A percentile compares a stretch with the other conserved stretches of the same genome.
Conservation (phyloP, 2,888 invertebrate species). For the Uloborus plumipes region DNA sequence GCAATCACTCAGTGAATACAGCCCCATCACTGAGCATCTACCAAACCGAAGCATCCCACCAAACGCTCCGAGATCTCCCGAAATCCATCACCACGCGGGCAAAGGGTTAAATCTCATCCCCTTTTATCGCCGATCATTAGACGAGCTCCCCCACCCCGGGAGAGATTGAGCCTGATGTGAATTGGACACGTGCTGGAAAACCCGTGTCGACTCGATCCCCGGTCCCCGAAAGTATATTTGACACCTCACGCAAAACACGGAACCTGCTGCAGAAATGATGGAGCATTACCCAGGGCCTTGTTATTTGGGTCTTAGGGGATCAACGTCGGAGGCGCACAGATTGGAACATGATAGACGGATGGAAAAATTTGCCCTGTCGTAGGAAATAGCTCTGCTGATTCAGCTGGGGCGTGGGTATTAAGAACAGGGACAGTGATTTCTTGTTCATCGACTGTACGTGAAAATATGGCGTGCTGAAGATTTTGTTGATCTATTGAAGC, state of each 20-base stretch:
- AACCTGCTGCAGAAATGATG: constrained; percentile 13
- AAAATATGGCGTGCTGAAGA: too few species aligned
- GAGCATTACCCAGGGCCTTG: constrained; percentile 40
- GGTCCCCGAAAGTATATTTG: constrained; percentile 43
- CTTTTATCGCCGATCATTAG: constrained; percentile 34
- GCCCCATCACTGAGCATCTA: too few species aligned
- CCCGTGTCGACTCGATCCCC: constrained; percentile 14
- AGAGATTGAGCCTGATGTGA: constrained; percentile 16
- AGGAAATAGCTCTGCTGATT: too few species aligned
- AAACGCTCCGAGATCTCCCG: too few species aligned
- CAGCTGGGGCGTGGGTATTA: too few species aligned
- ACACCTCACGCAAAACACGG: constrained; percentile 56
- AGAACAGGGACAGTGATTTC: too few species aligned
- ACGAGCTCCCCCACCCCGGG: constrained; percentile 8
- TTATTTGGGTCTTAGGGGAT: constrained; percentile 58
- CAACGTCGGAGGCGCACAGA: constrained; percentile 16
- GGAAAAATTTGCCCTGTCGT: background rate
- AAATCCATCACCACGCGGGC: background rate
- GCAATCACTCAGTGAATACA: too few species aligned
- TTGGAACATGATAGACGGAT: constrained; percentile 32
- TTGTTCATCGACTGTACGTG: too few species aligned
- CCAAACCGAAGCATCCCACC: too few species aligned
- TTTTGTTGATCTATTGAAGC: too few species aligned
- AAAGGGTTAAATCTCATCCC: constrained; percentile 18
- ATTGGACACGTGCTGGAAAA: constrained; percentile 42